Evolutionary conservation across 2,797 vertebrate species (phyloP), one percentile per base, ranked within the genome.

Genomic region (Hydrolagus colliei): DNA sequence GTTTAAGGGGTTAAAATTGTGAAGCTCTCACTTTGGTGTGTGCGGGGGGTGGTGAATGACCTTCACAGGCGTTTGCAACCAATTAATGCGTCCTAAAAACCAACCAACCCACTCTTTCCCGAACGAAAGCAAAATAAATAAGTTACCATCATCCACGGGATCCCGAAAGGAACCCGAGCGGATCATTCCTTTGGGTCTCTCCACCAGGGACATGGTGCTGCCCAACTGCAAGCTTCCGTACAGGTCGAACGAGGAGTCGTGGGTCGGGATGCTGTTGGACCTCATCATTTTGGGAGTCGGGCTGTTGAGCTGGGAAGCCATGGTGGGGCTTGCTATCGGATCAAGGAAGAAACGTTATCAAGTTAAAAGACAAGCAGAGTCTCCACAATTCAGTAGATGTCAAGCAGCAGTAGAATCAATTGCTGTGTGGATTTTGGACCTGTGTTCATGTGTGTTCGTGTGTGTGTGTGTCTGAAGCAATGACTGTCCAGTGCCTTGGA

Each of bases 241-340:
- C 87, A 97, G 94, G 90, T 98, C 97, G 88, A 97, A 93, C 85
- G 96, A 95, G 87, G 95, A 93, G 76, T 99, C 97, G 1, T 97
- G 97, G 85, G 96, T 94, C 63, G 97, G 97, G 91, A 98, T 99
- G 94, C 97, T 98, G 95, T 98, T 99, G 91, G 97, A 99, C 86
- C 97, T 96, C 88, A 95, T 97, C 95, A 99, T 98, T 89, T 96
- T 95, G 0, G 96, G 96, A 87, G 96, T 90, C 88, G 94, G 79
- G 32, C 79, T 84, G 65, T 22, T 71, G 16, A 84, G 79, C 35
- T 84, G 79, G 27, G 79, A 86, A 16, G 94, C 87, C 32, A 91
- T 86, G 1, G 94, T 93, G 88, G 96, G 96, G 86, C 94, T 95
- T 63, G 73, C 85, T 86, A 71, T 14, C n/a, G 41, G 14, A 86